Evolutionary conservation across 2,797 vertebrate genomes (phyloP), one percentile per base, ranked within the genome.

Genomic region (Xenopus petersii): DNA sequence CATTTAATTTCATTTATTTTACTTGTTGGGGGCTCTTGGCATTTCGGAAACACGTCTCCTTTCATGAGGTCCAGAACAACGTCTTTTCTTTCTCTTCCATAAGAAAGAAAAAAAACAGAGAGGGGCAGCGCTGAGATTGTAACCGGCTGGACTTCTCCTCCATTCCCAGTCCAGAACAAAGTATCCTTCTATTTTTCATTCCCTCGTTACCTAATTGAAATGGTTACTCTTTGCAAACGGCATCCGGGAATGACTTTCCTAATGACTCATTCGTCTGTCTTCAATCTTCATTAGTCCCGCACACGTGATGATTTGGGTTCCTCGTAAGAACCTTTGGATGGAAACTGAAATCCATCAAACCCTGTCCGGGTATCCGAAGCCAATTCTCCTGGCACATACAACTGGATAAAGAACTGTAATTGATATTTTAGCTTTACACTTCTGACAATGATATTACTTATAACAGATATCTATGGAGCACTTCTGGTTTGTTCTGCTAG

Each of bases 1-100:
- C 46, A 59, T 76, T 51, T 71, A 2, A 42, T 58, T 70, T 70
- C 3, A 67, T 77, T 77, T 77, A 55, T 71, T 67, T 77, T 70
- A 46, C 11, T 64, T 75, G 15, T 70, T 30, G 36, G 67, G 36
- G 54, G 51, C 24, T 61, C 26, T 36, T 51, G 74, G 61, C 13
- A 21, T 49, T 69, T 26, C 54, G 17, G 15, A 75, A 55, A 33
- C 42, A 64, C 26, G 33, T 65, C 67, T 55, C 42, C 48, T 49
- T 2, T 49, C 62, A 49, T 33, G 26, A 46, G 26, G 54, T 70
- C 36, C n/a, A 9, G 49, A 26, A 51, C 12, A 33, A 26, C 12
- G 12, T 51, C 12, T 65, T 17, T 42, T 64, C 12, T 56, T 56
- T 56, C 54, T 30, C n/a, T 30, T 56, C 30, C 36, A 10, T 54